These are phyloP conservation scores for Graptemys geographica DNA, from an alignment of 2,797 vertebrate genomes.

Conservation along the genomic window DNA sequence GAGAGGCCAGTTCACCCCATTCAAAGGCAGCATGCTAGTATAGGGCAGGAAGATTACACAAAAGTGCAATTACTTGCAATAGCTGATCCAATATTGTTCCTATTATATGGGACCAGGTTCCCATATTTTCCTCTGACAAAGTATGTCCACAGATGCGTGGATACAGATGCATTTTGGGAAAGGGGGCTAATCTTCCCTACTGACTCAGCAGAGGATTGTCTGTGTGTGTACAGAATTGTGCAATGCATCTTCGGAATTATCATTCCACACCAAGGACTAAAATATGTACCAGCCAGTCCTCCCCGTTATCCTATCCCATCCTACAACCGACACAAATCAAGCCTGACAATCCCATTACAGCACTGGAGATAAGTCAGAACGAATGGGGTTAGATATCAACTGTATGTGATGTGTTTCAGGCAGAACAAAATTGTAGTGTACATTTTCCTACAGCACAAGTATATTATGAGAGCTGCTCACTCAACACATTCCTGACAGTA, in stretches of 20 bases:
- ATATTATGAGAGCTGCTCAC: fast-evolving
- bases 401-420: fast-evolving
- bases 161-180: background rate
- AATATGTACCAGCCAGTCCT: too few species aligned
- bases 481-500: background rate
- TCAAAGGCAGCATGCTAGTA: background rate
- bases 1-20: background rate
- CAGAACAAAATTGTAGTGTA: background rate
- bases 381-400: fast-evolving
- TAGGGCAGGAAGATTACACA: background rate
- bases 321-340: background rate
- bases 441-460: background rate
- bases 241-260: background rate
- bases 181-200: too few species aligned
- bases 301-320: background rate
- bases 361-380: too few species aligned
- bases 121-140: background rate
- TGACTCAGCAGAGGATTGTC: background rate
- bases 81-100: background rate
- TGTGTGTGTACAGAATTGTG: background rate
- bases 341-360: fast-evolving
- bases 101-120: background rate
- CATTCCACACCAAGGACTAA: background rate
- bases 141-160: background rate
- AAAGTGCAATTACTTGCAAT: background rate